Base-by-base conservation (phyloP, 2,113 vertebrate species). In the Microtus ochrogaster region DNA sequence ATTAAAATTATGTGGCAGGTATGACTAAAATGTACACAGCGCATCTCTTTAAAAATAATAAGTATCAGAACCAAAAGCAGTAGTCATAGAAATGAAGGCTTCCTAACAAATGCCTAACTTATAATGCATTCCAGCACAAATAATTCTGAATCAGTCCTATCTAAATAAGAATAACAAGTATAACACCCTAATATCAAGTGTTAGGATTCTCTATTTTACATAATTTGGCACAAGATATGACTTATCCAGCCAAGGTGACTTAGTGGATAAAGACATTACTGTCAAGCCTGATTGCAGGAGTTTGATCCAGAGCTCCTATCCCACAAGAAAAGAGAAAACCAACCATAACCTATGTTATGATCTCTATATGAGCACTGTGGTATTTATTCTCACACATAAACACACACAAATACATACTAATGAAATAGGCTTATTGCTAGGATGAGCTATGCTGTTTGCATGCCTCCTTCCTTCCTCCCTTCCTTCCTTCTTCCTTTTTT, bases 111-210 rank as follows among this genome's bases (percentile, higher is more conserved):
- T 74, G 12, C 21, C 2, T 88, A 11, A 79, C 92, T 94, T 24
- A 68, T 68, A 73, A 77, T n/a, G 1, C 4, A 74, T 33, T 86
- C 1, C 19, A 89, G 8, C 3, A 61, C 61, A 68, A 21, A 16
- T 90, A 90, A 95, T 68, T 94, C 33, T 72, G 70, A 93, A 89
- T 6, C 36, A 65, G 66, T 79, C 52, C 78, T 85, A 49, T 76
- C 2, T 92, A 70, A 92, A 79, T 78, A 9, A 87, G 39, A 94
- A 72, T 2, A 90, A 39, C n/a, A 94, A n/a, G 58, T 70, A 11
- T 14, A 19, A 7, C 21, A 77, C 30, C 26, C 0, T 73, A 90
- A 92, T 88, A 87, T 70, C 4, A 93, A 94, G 52, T 86, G 28
- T 4, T 41, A 5, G 4, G 7, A 55, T 73, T 86, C 16, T 94